Evolutionary conservation across 2,113 vertebrate genomes (phyloP).

Genomic region (Tor tambroides): DNA sequence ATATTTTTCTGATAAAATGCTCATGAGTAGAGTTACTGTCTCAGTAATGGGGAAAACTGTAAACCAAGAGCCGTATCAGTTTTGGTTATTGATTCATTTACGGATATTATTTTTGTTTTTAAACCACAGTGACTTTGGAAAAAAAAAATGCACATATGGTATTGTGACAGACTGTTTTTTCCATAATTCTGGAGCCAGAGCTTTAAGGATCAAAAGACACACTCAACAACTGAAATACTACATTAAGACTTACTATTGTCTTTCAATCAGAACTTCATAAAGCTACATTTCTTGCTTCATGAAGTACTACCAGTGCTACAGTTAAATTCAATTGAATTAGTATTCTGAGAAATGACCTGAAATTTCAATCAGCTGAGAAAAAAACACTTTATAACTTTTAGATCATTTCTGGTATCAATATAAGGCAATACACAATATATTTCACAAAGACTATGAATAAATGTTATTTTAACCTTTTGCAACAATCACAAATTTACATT

Average conservation of each 20-base stretch:
- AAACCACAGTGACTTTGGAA: neutral
- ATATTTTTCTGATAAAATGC: slow-evolving; percentile 6
- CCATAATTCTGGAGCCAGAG: neutral
- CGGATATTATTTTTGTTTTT: neutral
- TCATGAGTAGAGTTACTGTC: neutral
- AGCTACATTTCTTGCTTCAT: neutral
- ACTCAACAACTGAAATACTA: neutral
- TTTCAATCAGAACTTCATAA: neutral
- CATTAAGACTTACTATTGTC: neutral
- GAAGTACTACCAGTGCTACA: neutral
- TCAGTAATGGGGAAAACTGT: neutral
- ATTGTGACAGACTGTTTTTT: neutral
- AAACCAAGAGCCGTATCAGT: neutral
- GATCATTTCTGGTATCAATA: neutral
- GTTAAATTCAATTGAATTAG: neutral
- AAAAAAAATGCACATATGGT: neutral
- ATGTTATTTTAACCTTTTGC: neutral
- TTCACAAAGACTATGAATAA: neutral
- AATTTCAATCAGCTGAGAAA: neutral
- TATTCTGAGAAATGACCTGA: neutral
- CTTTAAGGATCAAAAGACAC: neutral
- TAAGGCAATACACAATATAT: neutral
- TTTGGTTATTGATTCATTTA: neutral
- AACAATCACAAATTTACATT: neutral
- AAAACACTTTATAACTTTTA: neutral